Evolutionary conservation across 2,113 vertebrate species (phyloP).

Genomic region (Cyprinodon brontotheroides): DNA sequence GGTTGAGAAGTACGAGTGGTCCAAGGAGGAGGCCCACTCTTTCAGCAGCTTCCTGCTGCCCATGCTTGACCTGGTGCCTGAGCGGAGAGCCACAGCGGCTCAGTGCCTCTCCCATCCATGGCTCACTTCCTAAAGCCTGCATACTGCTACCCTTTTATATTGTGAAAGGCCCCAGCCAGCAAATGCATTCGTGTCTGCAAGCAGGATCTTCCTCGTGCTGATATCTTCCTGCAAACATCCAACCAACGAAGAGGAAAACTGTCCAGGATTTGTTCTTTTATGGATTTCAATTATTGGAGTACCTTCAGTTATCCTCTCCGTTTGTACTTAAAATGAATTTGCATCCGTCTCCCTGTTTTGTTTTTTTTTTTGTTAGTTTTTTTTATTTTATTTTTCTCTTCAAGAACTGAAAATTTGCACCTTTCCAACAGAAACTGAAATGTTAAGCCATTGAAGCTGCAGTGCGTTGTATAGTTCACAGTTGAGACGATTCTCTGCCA

Average conservation of each 20-base stretch:
- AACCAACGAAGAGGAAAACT: slow-evolving; percentile 28
- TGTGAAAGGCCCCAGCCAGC: slow-evolving; percentile 12
- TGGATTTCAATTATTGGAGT: slow-evolving; percentile 36
- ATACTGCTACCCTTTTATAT: neutral
- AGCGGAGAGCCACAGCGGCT: slow-evolving; percentile 92
- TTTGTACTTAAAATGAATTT: slow-evolving; percentile 40
- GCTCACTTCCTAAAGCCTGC: slow-evolving; percentile 83
- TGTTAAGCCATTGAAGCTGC: slow-evolving; percentile 1
- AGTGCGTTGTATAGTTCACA: neutral
- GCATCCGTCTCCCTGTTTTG: slow-evolving; percentile 33
- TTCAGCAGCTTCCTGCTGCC: slow-evolving; percentile 95
- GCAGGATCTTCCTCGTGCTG: slow-evolving; percentile 30
- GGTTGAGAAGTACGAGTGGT: slow-evolving; percentile 96
- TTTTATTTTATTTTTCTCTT: slow-evolving; percentile 23
- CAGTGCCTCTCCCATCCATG: slow-evolving; percentile 94
- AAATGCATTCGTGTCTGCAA: slow-evolving; percentile 20
- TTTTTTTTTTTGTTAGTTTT: neutral
- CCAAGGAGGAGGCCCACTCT: slow-evolving; percentile 88
- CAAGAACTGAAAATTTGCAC: slow-evolving; percentile 18
- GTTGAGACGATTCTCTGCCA: slow-evolving; percentile 15
- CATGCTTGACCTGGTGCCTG: slow-evolving; percentile 94
- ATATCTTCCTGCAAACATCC: slow-evolving; percentile 15
- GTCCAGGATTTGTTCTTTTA: slow-evolving; percentile 33
- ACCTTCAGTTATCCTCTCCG: slow-evolving; percentile 34
- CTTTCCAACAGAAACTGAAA: slow-evolving; percentile 23